Base-by-base conservation (phyloP, 2,888 invertebrate genomes). In the Ectemnius cavifrons region DNA sequence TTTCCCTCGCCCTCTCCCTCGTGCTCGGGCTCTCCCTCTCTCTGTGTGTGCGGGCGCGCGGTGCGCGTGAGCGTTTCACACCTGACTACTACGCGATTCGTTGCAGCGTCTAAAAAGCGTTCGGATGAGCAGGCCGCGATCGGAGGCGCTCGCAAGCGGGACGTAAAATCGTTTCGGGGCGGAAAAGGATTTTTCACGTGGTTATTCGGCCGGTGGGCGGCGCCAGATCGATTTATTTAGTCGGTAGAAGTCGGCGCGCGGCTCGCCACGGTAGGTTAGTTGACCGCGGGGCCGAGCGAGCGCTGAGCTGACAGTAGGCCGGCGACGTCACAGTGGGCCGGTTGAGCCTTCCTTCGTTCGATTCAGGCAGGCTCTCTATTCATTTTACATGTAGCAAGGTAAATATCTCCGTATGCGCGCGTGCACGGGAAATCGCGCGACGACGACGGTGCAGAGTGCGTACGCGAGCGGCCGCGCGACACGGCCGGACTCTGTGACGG, bases 271-370 rank as follows among this genome's bases (percentile, higher is more conserved):
- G 90, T 91, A 88, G 89, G 90, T 89, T 89, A 90, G 90, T 90
- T 90, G 90, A 90, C 89, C 89, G 91, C 91, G 91, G 91, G 90
- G 90, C 91, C 90, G 91, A 91, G 91, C 90, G 91, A 90, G 89
- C 87, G 89, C 87, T 88, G 91, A 88, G 90, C 91, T 91, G 92
- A 91, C 92, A 92, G 92, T 92, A 92, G 92, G 91, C 92, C 92
- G 92, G 91, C 92, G 91, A 92, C 92, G 91, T 91, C 92, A 91
- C 91, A 91, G 91, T 91, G 91, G 91, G 91, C 91, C 92, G 91
- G 91, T 91, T 91, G 91, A 89, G 91, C 90, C 90, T 90, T 89
- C 88, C 87, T 88, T 88, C 88, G 86, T 89, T 88, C 89, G 88
- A 89, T 89, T 89, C 88, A 86, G 90, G 88, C 90, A 89, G 90